These are phyloP conservation scores for Sisyra terminalis DNA, from an alignment of 2,888 invertebrate species.

Conservation along the genomic window DNA sequence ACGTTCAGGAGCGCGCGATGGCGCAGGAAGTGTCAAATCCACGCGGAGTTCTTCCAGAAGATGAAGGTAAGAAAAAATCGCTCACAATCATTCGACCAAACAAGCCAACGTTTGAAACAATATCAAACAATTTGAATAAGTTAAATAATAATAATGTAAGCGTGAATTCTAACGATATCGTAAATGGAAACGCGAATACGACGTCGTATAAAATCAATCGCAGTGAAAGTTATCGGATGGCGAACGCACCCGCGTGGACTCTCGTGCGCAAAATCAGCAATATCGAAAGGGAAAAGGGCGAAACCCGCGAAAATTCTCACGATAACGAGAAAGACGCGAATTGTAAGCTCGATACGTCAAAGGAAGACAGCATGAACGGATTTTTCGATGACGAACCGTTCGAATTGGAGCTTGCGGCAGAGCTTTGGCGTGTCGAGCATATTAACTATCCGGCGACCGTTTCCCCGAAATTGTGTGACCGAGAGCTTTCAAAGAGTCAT, in stretches of 20 bases:
- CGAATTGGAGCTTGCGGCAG: conserved; percentile 41
- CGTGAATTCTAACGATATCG: conserved; percentile 10
- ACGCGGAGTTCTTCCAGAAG: conserved; percentile 23
- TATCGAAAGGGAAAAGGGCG: too few species aligned
- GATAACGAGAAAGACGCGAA: too few species aligned
- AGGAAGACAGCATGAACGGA: background rate
- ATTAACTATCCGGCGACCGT: conserved; percentile 55
- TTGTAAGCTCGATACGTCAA: background rate
- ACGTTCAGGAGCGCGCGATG: conserved; percentile 48
- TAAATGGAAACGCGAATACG: conserved; percentile 17
- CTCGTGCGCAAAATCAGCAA: background rate
- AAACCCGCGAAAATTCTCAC: too few species aligned
- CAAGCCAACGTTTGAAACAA: too few species aligned
- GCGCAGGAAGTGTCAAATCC: conserved; percentile 36
- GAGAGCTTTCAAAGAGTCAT: conserved; percentile 20
- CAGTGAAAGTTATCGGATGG: conserved; percentile 71
- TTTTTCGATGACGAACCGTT: conserved; percentile 30
- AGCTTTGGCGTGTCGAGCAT: conserved; percentile 41
- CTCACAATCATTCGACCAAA: conserved; percentile 13
- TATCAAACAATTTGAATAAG: conserved; percentile 25
- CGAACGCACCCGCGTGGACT: conserved; percentile 35
- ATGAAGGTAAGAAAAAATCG: conserved; percentile 44
- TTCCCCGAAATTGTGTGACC: conserved; percentile 35
- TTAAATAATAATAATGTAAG: conserved; percentile 27
- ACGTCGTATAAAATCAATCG: conserved; percentile 43